phyloP scores from a whole-genome alignment of 2,113 vertebrate species.

The Suricata suricatta region DNA sequence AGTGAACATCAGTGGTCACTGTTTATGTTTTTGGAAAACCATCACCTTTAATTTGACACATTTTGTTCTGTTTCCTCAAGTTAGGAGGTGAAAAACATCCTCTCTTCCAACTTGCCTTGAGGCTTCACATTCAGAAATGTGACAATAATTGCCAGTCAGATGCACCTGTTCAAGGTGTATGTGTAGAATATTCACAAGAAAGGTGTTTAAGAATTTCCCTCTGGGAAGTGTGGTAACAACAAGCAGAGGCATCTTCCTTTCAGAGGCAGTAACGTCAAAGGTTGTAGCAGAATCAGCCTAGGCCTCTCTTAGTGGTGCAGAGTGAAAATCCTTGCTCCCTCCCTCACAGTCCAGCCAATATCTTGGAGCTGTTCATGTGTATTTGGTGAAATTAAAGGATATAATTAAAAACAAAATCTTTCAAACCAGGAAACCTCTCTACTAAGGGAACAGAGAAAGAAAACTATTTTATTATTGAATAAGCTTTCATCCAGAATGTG shows the following conservation, averaged over 20 bases:
- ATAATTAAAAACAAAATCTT: neutral
- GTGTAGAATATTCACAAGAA: neutral
- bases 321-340: neutral
- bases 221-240: neutral
- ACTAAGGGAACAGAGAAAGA: neutral
- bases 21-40: neutral
- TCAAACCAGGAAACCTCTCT: neutral
- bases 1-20: neutral
- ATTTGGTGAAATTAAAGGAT: neutral
- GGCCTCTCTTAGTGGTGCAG: no score
- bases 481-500: neutral
- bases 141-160: neutral
- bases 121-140: neutral
- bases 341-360: neutral
- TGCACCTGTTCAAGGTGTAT: neutral
- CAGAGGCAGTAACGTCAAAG: neutral
- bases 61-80: neutral
- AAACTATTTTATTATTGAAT: neutral
- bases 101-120: neutral
- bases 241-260: accelerated
- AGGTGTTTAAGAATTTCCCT: neutral
- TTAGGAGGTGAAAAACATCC: neutral
- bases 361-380: neutral
- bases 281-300: neutral
- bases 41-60: neutral